Base-by-base conservation (phyloP, 2,113 vertebrate species). In the Opisthocomus hoazin region DNA sequence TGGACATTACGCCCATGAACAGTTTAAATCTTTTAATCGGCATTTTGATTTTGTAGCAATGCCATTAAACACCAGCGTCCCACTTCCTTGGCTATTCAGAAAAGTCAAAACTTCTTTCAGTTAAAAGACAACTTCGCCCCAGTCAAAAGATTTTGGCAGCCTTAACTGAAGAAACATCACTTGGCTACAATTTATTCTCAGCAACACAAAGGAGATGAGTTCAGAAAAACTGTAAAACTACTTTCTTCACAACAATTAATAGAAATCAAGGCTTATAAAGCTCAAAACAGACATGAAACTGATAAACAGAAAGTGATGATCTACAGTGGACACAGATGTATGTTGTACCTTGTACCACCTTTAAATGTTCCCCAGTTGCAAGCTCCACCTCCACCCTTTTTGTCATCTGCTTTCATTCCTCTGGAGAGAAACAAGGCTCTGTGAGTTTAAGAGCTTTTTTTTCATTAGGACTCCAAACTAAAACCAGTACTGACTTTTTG, bases 341-440 rank as follows among this genome's bases (percentile, higher is more conserved):
- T 10, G 36, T 39, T 88, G 19, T 95, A 98, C 97, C 96, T 98
- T 21, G 29, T 64, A 51, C 97, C 92, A 92, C 98, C 98, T 90
- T 98, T 98, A 95, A 98, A 87, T 70, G 97, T 94, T 69, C 98
- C 98, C 98, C 98, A 99, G 94, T 97, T 98, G 68, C 78, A 96
- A 95, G 97, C 87, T 96, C 98, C 98, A 97, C 95, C 91, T 90
- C 98, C 98, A 87, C 97, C 96, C 60, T 97, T 96, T 97, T 93
- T 99, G 77, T 98, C 98, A 78, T 98, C 98, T 48, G 97, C 93
- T 95, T 97, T 98, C 70, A 98, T 60, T 78, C 97, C 97, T 65
- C 99, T 98, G 85, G 24, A 96, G 32, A 95, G 80, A 96, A 95
- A 94, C 8, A 91, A 36, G 3, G 51, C 43, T 81, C 43, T 15